Conservation (phyloP, 2,888 invertebrate genomes). For the Lasioglossum marginatum region DNA sequence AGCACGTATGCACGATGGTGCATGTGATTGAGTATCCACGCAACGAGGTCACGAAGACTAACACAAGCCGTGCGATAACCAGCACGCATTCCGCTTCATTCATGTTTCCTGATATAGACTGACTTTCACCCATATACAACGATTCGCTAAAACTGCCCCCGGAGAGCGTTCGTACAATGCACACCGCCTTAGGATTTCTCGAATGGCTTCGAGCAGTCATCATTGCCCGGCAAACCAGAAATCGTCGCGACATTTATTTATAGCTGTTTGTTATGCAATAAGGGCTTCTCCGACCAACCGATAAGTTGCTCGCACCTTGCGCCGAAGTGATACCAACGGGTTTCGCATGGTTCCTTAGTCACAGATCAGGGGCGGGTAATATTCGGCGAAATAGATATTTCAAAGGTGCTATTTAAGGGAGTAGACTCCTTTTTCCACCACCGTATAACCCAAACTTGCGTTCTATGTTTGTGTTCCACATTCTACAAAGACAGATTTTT, state of each 20-base stretch:
- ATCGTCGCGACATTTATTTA: constrained; percentile 11
- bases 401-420: no score
- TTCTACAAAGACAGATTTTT: no score
- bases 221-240: background rate
- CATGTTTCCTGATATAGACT: constrained; percentile 80
- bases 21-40: constrained; percentile 78
- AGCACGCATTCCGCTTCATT: constrained; percentile 83
- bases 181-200: constrained; percentile 20
- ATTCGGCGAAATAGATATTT: background rate
- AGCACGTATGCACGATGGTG: constrained; percentile 39
- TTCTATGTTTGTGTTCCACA: no score
- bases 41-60: constrained; percentile 82
- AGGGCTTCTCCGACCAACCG: background rate
- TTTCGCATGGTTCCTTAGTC: background rate
- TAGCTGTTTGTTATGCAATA: background rate
- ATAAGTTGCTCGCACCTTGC: background rate
- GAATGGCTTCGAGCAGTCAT: background rate
- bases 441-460: no score
- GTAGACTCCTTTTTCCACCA: no score
- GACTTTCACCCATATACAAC: constrained; percentile 57
- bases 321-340: background rate
- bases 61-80: constrained; percentile 81
- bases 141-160: constrained; percentile 51
- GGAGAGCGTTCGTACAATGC: constrained; percentile 34
- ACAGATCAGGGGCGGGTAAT: background rate